Conservation (phyloP, 2,888 invertebrate genomes). For the Acanthosoma haemorrhoidale region DNA sequence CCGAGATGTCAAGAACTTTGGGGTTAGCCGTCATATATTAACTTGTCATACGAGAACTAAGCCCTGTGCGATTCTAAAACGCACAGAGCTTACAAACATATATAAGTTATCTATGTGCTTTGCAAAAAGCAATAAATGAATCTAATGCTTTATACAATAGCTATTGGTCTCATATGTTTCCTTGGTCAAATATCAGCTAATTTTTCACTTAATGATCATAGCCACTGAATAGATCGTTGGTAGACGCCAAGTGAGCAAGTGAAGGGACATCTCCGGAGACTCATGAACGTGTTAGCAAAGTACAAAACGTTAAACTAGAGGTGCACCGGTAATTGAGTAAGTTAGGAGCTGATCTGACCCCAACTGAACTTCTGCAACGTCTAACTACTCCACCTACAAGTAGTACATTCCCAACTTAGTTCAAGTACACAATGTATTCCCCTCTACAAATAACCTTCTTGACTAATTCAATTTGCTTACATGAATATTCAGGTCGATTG, state of each 20-base stretch:
- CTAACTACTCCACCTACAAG: neutral
- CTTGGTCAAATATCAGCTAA: neutral
- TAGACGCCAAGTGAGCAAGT: neutral
- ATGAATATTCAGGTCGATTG: neutral
- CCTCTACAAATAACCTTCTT: slow-evolving; percentile 1
- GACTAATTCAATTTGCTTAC: neutral
- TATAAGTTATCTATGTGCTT: slow-evolving; percentile 16
- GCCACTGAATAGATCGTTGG: slow-evolving; percentile 16
- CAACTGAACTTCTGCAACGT: neutral
- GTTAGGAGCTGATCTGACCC: slow-evolving; percentile 12
- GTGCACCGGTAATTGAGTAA: slow-evolving; percentile 7
- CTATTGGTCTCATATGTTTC: neutral
- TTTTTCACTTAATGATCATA: neutral
- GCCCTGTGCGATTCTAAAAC: neutral
- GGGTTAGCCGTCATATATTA: neutral
- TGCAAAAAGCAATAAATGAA: slow-evolving; percentile 13
- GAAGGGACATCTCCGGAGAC: neutral
- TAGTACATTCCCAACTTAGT: neutral
- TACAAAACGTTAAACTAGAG: slow-evolving; percentile 4
- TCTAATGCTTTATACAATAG: slow-evolving; percentile 27
- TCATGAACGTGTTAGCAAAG: neutral
- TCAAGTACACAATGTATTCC: neutral
- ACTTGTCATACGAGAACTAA: neutral
- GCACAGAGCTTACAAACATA: slow-evolving; percentile 3
- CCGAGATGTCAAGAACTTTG: neutral